Base-by-base conservation (phyloP, 2,888 invertebrate species). In the Tipula vernalis region DNA sequence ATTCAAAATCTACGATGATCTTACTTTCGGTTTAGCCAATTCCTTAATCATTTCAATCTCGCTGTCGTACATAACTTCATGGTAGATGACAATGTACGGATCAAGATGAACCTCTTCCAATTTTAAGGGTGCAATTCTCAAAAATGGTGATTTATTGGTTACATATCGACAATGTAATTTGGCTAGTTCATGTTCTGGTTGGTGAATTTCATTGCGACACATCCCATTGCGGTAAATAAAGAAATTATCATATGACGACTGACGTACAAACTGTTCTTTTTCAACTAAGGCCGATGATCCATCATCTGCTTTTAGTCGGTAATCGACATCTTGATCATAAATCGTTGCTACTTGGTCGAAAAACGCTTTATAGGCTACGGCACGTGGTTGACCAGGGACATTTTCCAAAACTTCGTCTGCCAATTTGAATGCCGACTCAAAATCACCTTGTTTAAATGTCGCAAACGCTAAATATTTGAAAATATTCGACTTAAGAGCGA, bases 381-480 rank as follows among this genome's bases (percentile, higher is more conserved):
- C 42, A 10, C 10, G 6, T 42, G 42, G 6, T 8, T 10, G 42
- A 42, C 10, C 42, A 5, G 42, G 42, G 4, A 5, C 6, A 10
- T 8, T 5, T 42, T 42, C 42, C 8, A 12, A 42, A 8, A 42
- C 4, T 42, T 42, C 42, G 10, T 42, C 10, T 10, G 42, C 10
- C 42, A 42, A 2, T 5, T 42, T 12, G 42, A 42, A 10, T 8
- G 42, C 42, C 6, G 2, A 10, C 2, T 42, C 42, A 2, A 42
- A 2, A 42, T 42, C 10, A 2, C 42, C 42, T 12, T 42, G 42
- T 12, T 42, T 42, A 42, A 5, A 42, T 42, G 2, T 42, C 12
- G 42, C 96, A 92, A 98, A 99, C 39, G 99, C 97, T 88, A 99
- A 94, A 91, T 99, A 98, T 91, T 99, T 99, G 87, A 99, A 92